Evolutionary conservation across 2,113 vertebrate species (phyloP).

Genomic region (Polypterus senegalus): DNA sequence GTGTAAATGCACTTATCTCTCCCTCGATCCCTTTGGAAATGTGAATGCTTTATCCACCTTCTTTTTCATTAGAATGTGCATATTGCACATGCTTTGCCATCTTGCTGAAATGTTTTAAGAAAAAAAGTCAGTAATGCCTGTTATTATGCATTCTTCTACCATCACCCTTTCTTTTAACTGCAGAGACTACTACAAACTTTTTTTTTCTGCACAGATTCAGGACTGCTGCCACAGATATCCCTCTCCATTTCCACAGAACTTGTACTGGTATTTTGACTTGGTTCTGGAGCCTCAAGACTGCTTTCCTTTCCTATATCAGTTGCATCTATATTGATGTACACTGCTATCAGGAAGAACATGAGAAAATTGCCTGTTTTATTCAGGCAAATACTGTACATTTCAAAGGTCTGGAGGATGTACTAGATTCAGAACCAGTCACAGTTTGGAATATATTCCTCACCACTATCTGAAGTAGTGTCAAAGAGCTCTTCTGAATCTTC

Average conservation of each 20-base stretch:
- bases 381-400: too few relatives aligned
- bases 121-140: slow-evolving; percentile 22
- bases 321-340: too few relatives aligned
- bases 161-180: slow-evolving; percentile 7
- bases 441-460: slow-evolving; percentile 6
- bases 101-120: slow-evolving; percentile 13
- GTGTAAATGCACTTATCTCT: slow-evolving; percentile 17
- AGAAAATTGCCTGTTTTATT: too few relatives aligned
- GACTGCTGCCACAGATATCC: not conserved
- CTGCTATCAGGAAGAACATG: too few relatives aligned
- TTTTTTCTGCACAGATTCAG: too few relatives aligned
- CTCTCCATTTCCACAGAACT: not conserved
- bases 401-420: not conserved
- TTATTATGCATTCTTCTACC: slow-evolving; percentile 18
- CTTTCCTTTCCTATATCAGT: too few relatives aligned
- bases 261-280: not conserved
- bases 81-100: slow-evolving; percentile 21
- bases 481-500: slow-evolving; percentile 8
- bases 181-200: slow-evolving; percentile 2
- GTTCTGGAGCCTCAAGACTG: not conserved
- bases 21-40: slow-evolving; percentile 20
- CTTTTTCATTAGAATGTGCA: slow-evolving; percentile 12
- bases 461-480: slow-evolving; percentile 7
- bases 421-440: too few relatives aligned
- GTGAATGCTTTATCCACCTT: slow-evolving; percentile 14